These are phyloP conservation scores for Macropis europaea DNA, from an alignment of 2,888 invertebrate species.

Conservation along the genomic window DNA sequence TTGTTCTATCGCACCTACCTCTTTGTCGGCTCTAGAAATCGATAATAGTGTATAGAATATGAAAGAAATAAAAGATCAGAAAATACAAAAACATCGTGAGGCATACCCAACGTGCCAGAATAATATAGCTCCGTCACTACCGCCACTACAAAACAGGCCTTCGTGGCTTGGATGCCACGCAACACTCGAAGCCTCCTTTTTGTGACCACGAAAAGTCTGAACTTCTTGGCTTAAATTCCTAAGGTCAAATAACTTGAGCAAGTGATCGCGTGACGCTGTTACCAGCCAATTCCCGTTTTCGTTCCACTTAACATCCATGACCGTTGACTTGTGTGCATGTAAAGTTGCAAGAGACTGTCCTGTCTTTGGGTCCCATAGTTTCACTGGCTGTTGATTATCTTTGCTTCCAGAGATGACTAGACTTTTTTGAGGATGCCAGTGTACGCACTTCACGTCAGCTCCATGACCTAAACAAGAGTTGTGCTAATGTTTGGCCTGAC, in stretches of 20 bases:
- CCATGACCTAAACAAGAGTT: constrained; percentile 88
- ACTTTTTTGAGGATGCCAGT: constrained; percentile 99
- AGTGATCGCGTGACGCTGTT: constrained; percentile 98
- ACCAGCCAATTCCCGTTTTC: constrained; percentile 99
- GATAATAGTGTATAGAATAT: background rate
- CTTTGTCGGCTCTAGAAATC: constrained; percentile 92
- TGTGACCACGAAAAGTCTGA: constrained; percentile 99
- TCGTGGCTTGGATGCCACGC: constrained; percentile 99
- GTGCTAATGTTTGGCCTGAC: background rate
- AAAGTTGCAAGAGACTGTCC: constrained; percentile 97
- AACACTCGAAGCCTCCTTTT: constrained; percentile 98
- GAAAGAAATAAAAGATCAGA: constrained; percentile 19
- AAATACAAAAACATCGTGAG: background rate
- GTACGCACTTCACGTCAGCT: constrained; percentile 99
- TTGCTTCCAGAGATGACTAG: constrained; percentile 99
- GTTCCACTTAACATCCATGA: constrained; percentile 99
- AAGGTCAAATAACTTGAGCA: constrained; percentile 98
- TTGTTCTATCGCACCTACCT: constrained; percentile 98
- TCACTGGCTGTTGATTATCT: constrained; percentile 99
- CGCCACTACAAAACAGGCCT: constrained; percentile 97
- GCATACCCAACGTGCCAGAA: constrained; percentile 98
- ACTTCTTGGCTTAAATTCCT: constrained; percentile 97
- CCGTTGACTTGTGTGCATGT: constrained; percentile 99
- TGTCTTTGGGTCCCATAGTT: constrained; percentile 99
- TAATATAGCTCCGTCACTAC: constrained; percentile 98